phyloP scores from a whole-genome alignment of 92 coral and sea anemone species.

The Epizoanthus ramosus region DNA sequence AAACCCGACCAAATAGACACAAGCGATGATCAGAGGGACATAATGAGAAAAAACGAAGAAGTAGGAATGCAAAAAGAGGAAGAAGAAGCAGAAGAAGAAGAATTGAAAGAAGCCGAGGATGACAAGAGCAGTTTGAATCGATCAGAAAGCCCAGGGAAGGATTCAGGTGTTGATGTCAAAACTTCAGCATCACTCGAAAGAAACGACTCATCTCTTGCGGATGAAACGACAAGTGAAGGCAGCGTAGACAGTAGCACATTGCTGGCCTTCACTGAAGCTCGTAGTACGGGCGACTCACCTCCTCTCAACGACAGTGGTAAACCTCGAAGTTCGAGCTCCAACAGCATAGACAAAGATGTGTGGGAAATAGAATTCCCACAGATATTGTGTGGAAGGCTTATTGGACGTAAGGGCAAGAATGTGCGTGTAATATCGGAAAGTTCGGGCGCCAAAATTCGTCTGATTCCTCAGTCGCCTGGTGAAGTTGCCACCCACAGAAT shows the following conservation, averaged over 20 bases:
- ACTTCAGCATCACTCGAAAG: slow-evolving; percentile 64
- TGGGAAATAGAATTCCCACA: slow-evolving; percentile 98
- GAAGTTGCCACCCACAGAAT: slow-evolving; percentile 93
- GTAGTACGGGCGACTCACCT: slow-evolving; percentile 50
- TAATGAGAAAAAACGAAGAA: not conserved
- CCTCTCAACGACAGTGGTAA: slow-evolving; percentile 48
- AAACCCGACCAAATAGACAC: slow-evolving; percentile 8
- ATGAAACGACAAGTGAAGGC: slow-evolving; percentile 82
- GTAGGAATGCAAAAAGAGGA: not conserved
- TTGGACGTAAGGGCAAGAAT: slow-evolving; percentile 97
- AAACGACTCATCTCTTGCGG: slow-evolving; percentile 70
- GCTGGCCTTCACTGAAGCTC: slow-evolving; percentile 70
- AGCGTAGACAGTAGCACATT: slow-evolving; percentile 77
- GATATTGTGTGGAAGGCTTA: slow-evolving; percentile 91
- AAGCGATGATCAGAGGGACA: slow-evolving; percentile 5
- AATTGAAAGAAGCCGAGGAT: not conserved
- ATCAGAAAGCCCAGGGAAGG: slow-evolving; percentile 55
- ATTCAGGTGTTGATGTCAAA: slow-evolving; percentile 72
- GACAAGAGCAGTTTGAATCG: slow-evolving; percentile 16
- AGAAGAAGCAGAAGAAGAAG: slow-evolving; percentile 11
- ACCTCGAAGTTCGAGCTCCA: slow-evolving; percentile 28
- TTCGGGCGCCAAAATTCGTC: slow-evolving; percentile 93
- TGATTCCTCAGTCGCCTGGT: slow-evolving; percentile 94
- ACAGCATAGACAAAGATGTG: slow-evolving; percentile 71
- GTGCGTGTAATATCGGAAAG: slow-evolving; percentile 85